Evolutionary conservation across 2,113 vertebrate species (phyloP), one percentile per base, ranked within the genome.

Genomic region (Heptranchias perlo): DNA sequence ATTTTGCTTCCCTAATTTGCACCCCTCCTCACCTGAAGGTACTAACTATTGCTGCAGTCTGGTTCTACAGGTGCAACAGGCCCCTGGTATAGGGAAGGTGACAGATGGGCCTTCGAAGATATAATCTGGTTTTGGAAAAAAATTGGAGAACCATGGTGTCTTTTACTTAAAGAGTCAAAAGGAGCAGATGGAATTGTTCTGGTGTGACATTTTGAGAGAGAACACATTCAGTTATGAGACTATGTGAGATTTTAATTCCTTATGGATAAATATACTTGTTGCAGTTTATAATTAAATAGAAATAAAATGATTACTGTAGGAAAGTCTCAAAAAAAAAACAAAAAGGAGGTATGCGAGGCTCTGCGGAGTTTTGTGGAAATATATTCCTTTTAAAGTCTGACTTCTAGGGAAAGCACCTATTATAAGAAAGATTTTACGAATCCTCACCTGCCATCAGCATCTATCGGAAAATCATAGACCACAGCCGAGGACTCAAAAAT

Each of bases 171-270:
- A 28, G 52, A 91, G 28, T 52, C 44, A 58, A 54, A 91, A 35
- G 52, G 52, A 91, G 31, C 86, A 91, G 86, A 91, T 91, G 86
- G 86, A 58, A 91, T 31, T 58, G 31, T 91, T 91, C 86, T 91
- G 86, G 52, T 91, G 86, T 58, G 31, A 91, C 28, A 91, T 91
- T 91, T 54, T 91, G 49, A 35, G 52, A 91, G 52, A 91, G 21
- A 25, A 2, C 49, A 91, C 10, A 52, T 35, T 91, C 86, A 31
- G 52, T 91, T 31, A 52, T 13, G 76, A 58, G 3, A 31, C 10
- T 4, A 35, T 87, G 86, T 31, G 86, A 91, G 52, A 11, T 58
- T 91, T 91, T 54, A 54, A 58, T 52, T 31, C 49, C 49, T 91
- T 91, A 10, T 91, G 21, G 2, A 58, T 52, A 89, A 89, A 89